A percentile compares a stretch with the other conserved stretches of the same genome.
phyloP scores from a whole-genome alignment of 2,113 vertebrate species.

The Chaetura pelagica region DNA sequence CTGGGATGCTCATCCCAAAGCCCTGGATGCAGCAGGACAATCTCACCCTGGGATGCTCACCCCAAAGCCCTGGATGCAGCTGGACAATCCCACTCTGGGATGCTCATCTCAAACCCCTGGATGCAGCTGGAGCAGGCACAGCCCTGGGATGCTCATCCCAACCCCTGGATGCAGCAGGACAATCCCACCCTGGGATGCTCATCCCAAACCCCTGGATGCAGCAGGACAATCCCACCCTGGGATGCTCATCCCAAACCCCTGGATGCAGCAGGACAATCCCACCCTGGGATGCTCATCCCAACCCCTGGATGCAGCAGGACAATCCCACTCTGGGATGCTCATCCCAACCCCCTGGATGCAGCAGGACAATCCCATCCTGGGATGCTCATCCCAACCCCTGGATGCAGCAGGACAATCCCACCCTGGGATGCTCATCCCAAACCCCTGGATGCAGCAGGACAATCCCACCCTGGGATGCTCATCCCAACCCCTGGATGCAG shows the following conservation, averaged over 20 bases:
- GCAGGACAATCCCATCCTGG: background rate
- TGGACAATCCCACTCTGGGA: background rate
- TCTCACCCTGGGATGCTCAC: too few species aligned
- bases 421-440: background rate
- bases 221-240: background rate
- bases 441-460: accelerated
- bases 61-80: background rate
- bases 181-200: background rate
- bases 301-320: too few species aligned
- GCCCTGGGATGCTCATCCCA: background rate
- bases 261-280: background rate
- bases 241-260: background rate
- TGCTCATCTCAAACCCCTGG: background rate
- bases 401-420: accelerated
- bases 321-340: too few species aligned
- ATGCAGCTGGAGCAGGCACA: accelerated
- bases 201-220: background rate
- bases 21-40: too few species aligned
- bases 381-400: background rate
- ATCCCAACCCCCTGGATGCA: too few species aligned
- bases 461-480: background rate
- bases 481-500: background rate
- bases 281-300: background rate
- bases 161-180: accelerated
- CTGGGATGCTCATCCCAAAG: background rate